phyloP scores from a whole-genome alignment of 2,113 vertebrate species.

The Tachycineta bicolor region DNA sequence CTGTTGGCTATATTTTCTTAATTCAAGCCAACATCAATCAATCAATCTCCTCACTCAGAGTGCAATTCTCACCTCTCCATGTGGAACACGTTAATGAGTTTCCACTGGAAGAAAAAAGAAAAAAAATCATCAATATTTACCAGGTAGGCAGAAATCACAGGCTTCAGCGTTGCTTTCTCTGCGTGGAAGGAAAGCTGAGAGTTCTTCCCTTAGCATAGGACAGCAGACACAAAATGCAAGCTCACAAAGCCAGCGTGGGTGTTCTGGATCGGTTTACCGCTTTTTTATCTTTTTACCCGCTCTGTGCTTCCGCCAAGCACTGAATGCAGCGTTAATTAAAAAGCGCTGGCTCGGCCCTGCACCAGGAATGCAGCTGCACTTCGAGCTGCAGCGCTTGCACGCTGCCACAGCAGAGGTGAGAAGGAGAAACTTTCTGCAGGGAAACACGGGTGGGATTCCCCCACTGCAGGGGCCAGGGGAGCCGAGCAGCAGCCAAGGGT shows the following conservation, averaged over 20 bases:
- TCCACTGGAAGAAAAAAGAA: not conserved
- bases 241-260: not conserved
- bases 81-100: not conserved
- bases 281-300: not conserved
- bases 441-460: accelerated
- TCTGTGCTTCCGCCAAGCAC: not conserved
- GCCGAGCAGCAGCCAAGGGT: not conserved
- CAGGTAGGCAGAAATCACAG: not conserved
- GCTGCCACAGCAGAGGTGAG: not conserved
- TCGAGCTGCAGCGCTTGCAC: not conserved
- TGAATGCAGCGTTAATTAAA: not conserved
- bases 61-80: not conserved
- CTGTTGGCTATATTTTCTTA: not conserved
- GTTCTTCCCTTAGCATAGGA: not conserved
- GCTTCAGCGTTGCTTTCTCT: not conserved
- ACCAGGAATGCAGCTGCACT: not conserved
- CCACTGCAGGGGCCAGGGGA: accelerated
- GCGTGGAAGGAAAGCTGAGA: not conserved
- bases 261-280: not conserved
- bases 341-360: not conserved
- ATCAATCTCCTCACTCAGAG: not conserved
- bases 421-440: not conserved
- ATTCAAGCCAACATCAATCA: slow-evolving; percentile 31
- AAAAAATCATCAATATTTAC: not conserved
- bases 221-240: not conserved